These are phyloP conservation scores for Urechis unicinctus DNA, from an alignment of 2,888 invertebrate species.

Conservation along the genomic window DNA sequence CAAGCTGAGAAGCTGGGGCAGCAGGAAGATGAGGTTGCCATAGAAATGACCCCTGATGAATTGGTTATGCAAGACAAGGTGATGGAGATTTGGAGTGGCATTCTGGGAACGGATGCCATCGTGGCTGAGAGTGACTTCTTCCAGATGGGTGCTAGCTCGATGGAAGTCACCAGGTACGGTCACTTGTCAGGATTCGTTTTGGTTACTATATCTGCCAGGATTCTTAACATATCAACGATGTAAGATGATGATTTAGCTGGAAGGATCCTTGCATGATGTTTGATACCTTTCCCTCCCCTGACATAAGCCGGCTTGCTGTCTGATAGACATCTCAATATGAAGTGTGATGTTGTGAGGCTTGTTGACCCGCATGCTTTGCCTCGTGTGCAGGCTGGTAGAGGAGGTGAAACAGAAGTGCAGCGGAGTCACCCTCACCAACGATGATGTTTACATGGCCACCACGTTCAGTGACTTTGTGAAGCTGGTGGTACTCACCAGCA, in stretches of 20 bases:
- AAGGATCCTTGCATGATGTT: no score
- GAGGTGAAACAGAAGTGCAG: conserved; percentile 78
- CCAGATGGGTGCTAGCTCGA: conserved; percentile 88
- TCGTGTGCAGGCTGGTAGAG: conserved; percentile 74
- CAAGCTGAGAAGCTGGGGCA: conserved; percentile 68
- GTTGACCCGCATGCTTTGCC: no score
- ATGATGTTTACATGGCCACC: conserved; percentile 88
- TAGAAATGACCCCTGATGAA: conserved; percentile 56
- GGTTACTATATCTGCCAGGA: no score
- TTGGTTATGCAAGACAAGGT: conserved; percentile 60
- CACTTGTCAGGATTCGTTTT: no score
- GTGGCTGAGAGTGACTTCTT: conserved; percentile 81
- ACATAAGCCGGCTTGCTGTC: no score
- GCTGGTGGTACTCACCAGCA: conserved; percentile 61
- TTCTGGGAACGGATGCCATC: conserved; percentile 67
- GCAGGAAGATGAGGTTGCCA: conserved; percentile 55
- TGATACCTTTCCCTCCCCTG: no score
- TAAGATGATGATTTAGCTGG: no score
- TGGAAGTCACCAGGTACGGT: conserved; percentile 70
- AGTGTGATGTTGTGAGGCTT: no score
- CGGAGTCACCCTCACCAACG: conserved; percentile 72
- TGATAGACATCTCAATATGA: no score
- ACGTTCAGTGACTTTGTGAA: conserved; percentile 73
- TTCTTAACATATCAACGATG: no score
- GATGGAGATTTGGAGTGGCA: conserved; percentile 72